Evolutionary conservation across 2,797 vertebrate species (phyloP).

Genomic region (Hyperoplus immaculatus): DNA sequence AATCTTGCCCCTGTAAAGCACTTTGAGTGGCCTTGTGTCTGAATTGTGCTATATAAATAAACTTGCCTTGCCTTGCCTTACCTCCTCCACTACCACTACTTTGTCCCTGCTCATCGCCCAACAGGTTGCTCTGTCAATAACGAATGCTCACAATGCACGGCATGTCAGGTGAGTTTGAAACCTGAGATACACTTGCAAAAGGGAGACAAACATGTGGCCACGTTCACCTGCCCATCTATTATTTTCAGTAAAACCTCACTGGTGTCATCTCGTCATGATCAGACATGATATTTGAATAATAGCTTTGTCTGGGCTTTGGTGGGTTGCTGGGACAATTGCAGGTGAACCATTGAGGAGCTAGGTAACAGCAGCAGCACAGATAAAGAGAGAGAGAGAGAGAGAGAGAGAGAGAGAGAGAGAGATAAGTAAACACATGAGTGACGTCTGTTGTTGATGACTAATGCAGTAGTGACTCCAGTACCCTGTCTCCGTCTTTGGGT

Average conservation of each 20-base stretch:
- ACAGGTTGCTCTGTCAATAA: slow-evolving; percentile 79
- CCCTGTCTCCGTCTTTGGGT: slow-evolving; percentile 5
- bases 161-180: slow-evolving; percentile 46
- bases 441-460: slow-evolving; percentile 71
- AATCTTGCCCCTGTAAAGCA: no score
- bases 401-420: slow-evolving; percentile 18
- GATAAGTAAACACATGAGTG: slow-evolving; percentile 62
- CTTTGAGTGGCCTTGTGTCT: no score
- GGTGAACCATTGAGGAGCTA: slow-evolving; percentile 60
- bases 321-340: slow-evolving; percentile 65
- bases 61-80: no score
- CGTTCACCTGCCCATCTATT: slow-evolving; percentile 51
- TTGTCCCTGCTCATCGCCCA: slow-evolving; percentile 49
- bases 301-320: slow-evolving; percentile 21
- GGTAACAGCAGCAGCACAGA: slow-evolving; percentile 36
- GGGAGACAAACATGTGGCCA: slow-evolving; percentile 29
- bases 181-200: slow-evolving; percentile 38
- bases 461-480: slow-evolving; percentile 36
- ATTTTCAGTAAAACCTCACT: slow-evolving; percentile 14
- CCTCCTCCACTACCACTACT: slow-evolving; percentile 16
- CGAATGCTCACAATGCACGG: slow-evolving; percentile 25
- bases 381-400: not conserved
- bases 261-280: not conserved
- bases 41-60: no score
- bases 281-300: slow-evolving; percentile 50